These are phyloP conservation scores for Zelostemma sp. DNA, from an alignment of 1,140 invertebrate species.

Conservation along the genomic window DNA sequence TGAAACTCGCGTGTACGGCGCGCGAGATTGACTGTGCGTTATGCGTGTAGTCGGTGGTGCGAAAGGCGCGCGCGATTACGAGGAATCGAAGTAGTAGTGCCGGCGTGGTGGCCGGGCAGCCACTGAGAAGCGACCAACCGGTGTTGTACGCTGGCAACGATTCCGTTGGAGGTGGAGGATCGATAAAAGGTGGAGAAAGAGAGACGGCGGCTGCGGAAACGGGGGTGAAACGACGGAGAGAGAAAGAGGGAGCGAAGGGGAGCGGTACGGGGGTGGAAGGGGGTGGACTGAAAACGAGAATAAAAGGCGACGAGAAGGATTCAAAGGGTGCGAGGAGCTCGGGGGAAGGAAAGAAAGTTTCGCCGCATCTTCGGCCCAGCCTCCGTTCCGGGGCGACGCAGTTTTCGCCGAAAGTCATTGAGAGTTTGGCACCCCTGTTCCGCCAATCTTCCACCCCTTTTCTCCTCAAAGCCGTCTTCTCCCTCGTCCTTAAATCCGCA, in stretches of 20 bases:
- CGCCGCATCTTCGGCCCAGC: not conserved
- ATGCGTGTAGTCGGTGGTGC: not conserved
- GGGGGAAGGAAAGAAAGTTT: no score
- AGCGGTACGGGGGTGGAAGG: not conserved
- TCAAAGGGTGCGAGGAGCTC: not conserved
- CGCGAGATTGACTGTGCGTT: no score
- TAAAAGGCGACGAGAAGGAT: conserved; percentile 8
- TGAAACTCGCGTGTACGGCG: no score
- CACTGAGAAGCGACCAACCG: conserved; percentile 59
- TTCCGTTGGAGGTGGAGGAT: conserved; percentile 54
- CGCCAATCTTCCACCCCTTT: no score
- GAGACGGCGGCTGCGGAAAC: conserved; percentile 28
- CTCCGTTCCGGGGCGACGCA: not conserved
- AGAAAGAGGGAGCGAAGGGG: conserved; percentile 34
- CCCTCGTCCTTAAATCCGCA: no score
- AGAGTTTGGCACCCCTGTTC: not conserved
- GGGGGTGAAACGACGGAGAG: conserved; percentile 26
- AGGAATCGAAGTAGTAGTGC: conserved; percentile 56
- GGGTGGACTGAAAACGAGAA: conserved; percentile 7
- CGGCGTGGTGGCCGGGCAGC: conserved; percentile 67
- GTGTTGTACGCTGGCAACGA: conserved; percentile 46
- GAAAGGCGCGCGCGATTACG: conserved; percentile 27
- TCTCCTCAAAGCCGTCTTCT: no score
- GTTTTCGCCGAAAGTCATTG: conserved; percentile 1
- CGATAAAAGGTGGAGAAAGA: conserved; percentile 63